Evolutionary conservation across 1,140 invertebrate species (phyloP).

Genomic region (Macrotrachela quadricornifera): DNA sequence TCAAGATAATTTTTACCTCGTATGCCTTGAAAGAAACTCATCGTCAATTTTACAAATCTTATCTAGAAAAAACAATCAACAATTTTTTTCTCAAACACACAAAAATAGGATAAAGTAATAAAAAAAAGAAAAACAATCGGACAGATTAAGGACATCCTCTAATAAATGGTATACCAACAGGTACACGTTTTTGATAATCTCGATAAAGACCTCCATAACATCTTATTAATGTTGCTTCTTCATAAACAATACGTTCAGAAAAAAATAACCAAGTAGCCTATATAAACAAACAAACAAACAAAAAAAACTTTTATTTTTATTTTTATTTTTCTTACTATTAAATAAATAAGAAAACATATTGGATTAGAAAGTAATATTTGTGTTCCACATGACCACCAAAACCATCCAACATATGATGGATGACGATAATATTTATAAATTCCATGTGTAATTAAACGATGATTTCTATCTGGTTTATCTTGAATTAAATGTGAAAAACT

Average conservation of each 20-base stretch:
- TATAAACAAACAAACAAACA: too few species aligned
- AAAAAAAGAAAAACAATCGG: background rate
- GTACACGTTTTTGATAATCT: constrained; percentile 61
- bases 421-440: constrained; percentile 55
- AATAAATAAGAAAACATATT: constrained; percentile 58
- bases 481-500: constrained; percentile 67
- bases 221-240: constrained; percentile 70
- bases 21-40: too few species aligned
- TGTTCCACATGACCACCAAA: constrained; percentile 91
- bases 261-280: constrained; percentile 66
- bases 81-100: too few species aligned
- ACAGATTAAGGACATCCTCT: constrained; percentile 31
- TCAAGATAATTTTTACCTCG: too few species aligned
- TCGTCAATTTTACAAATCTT: too few species aligned
- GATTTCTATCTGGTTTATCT: constrained; percentile 39
- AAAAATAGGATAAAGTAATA: too few species aligned
- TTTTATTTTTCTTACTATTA: constrained; percentile 17
- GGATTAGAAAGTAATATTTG: constrained; percentile 83
- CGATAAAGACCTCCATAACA: constrained; percentile 79
- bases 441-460: constrained; percentile 68
- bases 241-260: constrained; percentile 54
- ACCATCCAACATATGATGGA: constrained; percentile 94
- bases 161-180: constrained; percentile 77
- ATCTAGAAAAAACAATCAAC: too few species aligned
- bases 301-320: too few species aligned